phyloP scores from a whole-genome alignment of 1,140 invertebrate genomes.

The Eupristina koningsbergeri region DNA sequence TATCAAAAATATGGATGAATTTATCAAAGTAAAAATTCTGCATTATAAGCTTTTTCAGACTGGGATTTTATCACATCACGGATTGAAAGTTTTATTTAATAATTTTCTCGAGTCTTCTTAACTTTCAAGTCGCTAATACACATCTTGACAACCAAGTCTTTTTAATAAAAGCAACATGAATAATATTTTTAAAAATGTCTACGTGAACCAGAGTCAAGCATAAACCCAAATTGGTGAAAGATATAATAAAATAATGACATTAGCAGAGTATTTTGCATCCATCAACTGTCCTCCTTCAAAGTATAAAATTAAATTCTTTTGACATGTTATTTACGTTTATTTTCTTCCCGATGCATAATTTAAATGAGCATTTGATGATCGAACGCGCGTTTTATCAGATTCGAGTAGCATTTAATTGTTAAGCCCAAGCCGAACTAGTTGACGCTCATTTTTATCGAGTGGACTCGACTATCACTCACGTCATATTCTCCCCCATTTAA shows the following conservation, averaged over 20 bases:
- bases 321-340: background rate
- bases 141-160: background rate
- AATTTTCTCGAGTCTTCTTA: background rate
- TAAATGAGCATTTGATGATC: background rate
- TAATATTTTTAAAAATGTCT: background rate
- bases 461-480: background rate
- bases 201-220: background rate
- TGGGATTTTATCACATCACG: background rate
- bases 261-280: background rate
- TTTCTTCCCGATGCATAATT: background rate
- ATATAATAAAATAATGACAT: background rate
- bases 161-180: background rate
- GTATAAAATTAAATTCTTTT: background rate
- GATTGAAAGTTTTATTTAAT: background rate
- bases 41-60: background rate
- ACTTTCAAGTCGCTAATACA: background rate
- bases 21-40: too few species aligned
- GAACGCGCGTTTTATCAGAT: background rate
- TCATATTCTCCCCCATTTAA: background rate
- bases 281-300: background rate
- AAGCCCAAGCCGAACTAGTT: background rate
- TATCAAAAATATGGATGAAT: too few species aligned
- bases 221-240: background rate
- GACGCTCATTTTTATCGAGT: background rate
- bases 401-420: background rate